Conservation (phyloP, 2,888 invertebrate genomes). For the Bhutanitis thaidina region DNA sequence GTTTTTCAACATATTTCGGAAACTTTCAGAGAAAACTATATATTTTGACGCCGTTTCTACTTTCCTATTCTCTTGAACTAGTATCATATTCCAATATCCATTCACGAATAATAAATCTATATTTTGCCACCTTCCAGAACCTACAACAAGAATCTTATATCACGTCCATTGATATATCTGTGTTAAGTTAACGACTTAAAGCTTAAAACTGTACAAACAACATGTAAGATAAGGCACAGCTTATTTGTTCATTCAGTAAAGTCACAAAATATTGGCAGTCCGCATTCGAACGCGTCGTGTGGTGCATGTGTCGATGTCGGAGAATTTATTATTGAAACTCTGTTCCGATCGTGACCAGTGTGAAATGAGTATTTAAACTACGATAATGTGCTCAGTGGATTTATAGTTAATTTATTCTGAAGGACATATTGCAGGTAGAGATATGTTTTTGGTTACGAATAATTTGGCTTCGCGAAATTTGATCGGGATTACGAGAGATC, state of each 20-base stretch:
- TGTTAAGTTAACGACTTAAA: background rate
- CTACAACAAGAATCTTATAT: too few relatives aligned
- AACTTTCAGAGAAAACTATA: too few relatives aligned
- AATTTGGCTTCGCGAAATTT: conserved; percentile 49
- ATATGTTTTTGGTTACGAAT: conserved; percentile 11
- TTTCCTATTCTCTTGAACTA: too few relatives aligned
- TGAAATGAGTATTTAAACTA: conserved; percentile 15
- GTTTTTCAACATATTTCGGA: too few relatives aligned
- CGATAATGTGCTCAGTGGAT: conserved; percentile 21
- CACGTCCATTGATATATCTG: background rate
- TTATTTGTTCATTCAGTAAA: conserved; percentile 6
- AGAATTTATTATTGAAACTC: background rate
- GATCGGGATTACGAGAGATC: conserved; percentile 52
- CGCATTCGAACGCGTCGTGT: conserved; percentile 12
- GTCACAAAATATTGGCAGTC: conserved; percentile 20
- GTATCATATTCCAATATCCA: too few relatives aligned
- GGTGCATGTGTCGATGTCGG: conserved; percentile 7
- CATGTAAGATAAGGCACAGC: conserved; percentile 9
- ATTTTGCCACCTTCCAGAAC: too few relatives aligned
- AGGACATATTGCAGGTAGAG: conserved; percentile 31
- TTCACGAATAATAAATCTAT: too few relatives aligned
- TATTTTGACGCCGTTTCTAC: too few relatives aligned
- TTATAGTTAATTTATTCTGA: conserved; percentile 19
- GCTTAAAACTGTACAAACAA: conserved; percentile 15
- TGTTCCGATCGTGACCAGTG: conserved; percentile 1